These are phyloP conservation scores for Patiria miniata DNA, from an alignment of 35 echinoderm and acorn worm genomes.

Conservation along the genomic window DNA sequence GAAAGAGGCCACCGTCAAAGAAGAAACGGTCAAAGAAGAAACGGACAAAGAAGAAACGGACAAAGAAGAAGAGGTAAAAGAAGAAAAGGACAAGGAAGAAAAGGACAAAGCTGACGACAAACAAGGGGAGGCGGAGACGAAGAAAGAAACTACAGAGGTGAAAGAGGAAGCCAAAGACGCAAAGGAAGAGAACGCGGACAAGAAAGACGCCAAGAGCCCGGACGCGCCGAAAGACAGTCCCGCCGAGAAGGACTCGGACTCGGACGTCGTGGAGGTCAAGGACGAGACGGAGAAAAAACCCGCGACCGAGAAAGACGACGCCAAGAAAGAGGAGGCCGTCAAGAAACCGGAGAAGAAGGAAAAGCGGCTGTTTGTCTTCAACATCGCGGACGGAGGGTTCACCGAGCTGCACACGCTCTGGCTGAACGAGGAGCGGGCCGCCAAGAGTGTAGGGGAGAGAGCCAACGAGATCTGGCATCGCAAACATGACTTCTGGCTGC, in stretches of 20 bases:
- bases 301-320: constrained; percentile 24
- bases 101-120: constrained; percentile 25
- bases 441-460: constrained; percentile 83
- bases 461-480: constrained; percentile 97
- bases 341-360: constrained; percentile 33
- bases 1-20: neutral
- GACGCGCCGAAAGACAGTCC: too few species aligned
- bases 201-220: too few species aligned
- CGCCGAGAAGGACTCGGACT: too few species aligned
- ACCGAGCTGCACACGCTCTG: constrained; percentile 97
- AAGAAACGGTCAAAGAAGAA: constrained; percentile 16
- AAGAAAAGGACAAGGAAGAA: neutral
- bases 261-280: constrained; percentile 48
- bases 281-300: constrained; percentile 51
- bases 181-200: too few species aligned
- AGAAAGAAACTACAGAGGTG: constrained; percentile 5
- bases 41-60: constrained; percentile 15
- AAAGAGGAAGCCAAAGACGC: constrained; percentile 38
- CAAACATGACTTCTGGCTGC: constrained; percentile 97
- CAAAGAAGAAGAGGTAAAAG: constrained; percentile 18
- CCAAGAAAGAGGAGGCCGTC: constrained; percentile 13
- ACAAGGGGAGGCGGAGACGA: neutral
- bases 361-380: constrained; percentile 92
- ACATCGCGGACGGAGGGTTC: constrained; percentile 98
- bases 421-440: constrained; percentile 97